Evolutionary conservation across 2,113 vertebrate species (phyloP).

Genomic region (Oncorhynchus clarkii): DNA sequence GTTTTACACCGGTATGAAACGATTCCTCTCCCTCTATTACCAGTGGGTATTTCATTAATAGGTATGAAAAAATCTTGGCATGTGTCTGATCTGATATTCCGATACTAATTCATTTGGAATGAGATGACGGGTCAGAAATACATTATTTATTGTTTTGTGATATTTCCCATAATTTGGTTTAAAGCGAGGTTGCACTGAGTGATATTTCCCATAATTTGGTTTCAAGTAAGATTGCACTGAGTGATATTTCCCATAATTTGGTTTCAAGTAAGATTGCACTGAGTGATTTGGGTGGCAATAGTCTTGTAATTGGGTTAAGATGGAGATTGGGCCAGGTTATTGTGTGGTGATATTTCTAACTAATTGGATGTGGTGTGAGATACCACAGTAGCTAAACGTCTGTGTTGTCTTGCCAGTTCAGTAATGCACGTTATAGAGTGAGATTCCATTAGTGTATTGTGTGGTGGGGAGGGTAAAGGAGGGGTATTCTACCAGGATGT

Average conservation of each 20-base stretch:
- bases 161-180: conserved; percentile 45
- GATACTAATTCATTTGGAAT: not conserved
- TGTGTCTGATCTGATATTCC: conserved; percentile 3
- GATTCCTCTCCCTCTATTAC: conserved; percentile 25
- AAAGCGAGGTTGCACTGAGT: conserved; percentile 32
- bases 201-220: conserved; percentile 44
- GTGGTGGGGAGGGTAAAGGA: not conserved
- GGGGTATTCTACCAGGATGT: not conserved
- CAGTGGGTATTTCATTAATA: conserved; percentile 13
- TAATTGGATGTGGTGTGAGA: conserved; percentile 55
- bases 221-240: conserved; percentile 33
- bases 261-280: conserved; percentile 58
- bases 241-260: conserved; percentile 42
- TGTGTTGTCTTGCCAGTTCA: conserved; percentile 33
- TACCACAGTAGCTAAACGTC: conserved; percentile 41
- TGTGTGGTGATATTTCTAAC: conserved; percentile 56
- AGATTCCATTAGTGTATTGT: conserved; percentile 41
- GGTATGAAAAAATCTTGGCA: not conserved
- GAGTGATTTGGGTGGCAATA: conserved; percentile 50
- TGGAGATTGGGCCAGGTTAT: conserved; percentile 51
- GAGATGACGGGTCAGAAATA: conserved; percentile 24
- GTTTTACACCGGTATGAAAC: conserved; percentile 12
- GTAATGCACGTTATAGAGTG: conserved; percentile 17
- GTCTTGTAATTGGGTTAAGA: conserved; percentile 59
- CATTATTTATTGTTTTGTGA: conserved; percentile 22